phyloP scores from a whole-genome alignment of 2,113 vertebrate species.

The Alethe diademata region DNA sequence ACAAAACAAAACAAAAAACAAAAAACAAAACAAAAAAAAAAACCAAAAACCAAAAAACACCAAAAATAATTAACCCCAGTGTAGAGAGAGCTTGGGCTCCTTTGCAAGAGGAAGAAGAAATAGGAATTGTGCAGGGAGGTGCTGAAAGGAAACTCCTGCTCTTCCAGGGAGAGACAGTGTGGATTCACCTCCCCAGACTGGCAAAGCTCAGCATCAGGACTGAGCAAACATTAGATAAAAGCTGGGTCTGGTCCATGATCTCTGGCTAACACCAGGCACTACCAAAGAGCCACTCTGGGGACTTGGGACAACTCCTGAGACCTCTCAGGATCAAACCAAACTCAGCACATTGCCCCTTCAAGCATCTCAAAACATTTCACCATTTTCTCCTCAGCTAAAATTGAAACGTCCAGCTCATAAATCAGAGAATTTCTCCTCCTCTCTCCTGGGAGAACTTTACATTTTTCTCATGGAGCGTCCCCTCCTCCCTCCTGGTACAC shows the following conservation, averaged over 20 bases:
- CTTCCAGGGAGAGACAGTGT: too few species aligned
- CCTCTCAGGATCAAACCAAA: neutral
- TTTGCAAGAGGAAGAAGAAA: neutral
- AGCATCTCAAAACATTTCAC: neutral
- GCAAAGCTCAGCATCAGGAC: neutral
- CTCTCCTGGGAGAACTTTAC: neutral
- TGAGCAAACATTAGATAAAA: neutral
- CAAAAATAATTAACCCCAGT: neutral
- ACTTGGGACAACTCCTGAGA: neutral
- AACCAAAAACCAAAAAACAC: neutral
- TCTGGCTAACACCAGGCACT: fast-evolving
- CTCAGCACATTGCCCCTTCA: neutral
- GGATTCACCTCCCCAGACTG: neutral
- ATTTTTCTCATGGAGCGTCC: neutral
- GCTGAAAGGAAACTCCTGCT: neutral
- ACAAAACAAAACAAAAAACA: too few species aligned
- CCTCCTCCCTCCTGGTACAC: neutral
- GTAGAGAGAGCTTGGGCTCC: neutral
- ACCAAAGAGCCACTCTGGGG: fast-evolving
- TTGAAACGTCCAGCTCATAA: neutral
- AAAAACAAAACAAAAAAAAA: neutral
- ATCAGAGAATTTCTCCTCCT: neutral
- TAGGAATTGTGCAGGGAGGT: neutral
- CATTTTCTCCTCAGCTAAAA: neutral
- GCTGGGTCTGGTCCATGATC: neutral